Conservation (phyloP, 2,888 invertebrate species). For the Alviniconcha strummeri region DNA sequence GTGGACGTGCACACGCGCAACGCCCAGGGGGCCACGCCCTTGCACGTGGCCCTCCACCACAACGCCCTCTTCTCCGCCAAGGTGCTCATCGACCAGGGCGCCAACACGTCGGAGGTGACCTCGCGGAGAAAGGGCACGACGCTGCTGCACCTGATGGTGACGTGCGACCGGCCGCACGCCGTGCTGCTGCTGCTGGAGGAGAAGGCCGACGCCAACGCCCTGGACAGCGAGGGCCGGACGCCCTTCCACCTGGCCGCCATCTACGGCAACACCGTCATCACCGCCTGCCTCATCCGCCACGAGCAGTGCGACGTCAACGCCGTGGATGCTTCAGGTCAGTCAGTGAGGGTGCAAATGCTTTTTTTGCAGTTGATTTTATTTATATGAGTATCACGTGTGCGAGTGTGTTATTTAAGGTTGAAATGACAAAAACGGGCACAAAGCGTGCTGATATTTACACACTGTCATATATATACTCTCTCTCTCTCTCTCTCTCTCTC, state of each 20-base stretch:
- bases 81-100: conserved; percentile 56
- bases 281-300: conserved; percentile 50
- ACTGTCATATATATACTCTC: neutral
- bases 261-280: conserved; percentile 51
- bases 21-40: conserved; percentile 53
- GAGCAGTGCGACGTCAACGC: conserved; percentile 55
- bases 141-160: conserved; percentile 57
- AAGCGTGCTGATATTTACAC: too few species aligned
- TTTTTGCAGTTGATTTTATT: too few species aligned
- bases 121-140: conserved; percentile 54
- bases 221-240: conserved; percentile 52
- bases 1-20: conserved; percentile 60
- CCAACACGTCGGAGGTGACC: conserved; percentile 56
- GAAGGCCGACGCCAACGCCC: conserved; percentile 54
- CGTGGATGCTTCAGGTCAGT: conserved; percentile 47
- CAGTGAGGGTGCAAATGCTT: neutral
- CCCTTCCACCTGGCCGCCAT: conserved; percentile 59
- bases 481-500: neutral
- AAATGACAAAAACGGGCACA: too few species aligned
- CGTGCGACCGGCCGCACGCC: conserved; percentile 45
- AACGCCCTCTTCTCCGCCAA: conserved; percentile 51
- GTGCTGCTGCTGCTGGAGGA: conserved; percentile 53
- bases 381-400: too few species aligned
- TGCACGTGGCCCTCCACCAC: conserved; percentile 53
- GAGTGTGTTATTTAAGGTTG: too few species aligned